A percentile compares a stretch with the other conserved stretches of the same genome.
Conservation (phyloP, 30 jellyfish, hydroid and myxozoan genomes). For the Pseudorhiza aurosa region DNA sequence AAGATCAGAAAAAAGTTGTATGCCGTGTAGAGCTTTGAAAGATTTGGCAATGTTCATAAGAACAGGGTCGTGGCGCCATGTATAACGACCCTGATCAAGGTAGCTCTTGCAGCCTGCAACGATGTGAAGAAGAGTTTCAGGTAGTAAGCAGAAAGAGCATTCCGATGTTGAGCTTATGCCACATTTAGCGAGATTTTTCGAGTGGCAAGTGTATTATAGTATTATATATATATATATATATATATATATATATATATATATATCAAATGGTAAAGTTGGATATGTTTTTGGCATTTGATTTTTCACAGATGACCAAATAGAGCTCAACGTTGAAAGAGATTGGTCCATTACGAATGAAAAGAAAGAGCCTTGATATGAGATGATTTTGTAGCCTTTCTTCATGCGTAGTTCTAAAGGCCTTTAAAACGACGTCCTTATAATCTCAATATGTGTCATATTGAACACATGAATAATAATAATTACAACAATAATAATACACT, state of each 20-base stretch:
- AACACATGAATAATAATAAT: no score
- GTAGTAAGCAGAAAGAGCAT: not conserved
- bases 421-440: not conserved
- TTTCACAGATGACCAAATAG: not conserved
- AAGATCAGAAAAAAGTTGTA: not conserved
- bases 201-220: no score
- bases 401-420: not conserved
- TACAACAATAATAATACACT: no score
- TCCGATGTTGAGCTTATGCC: not conserved
- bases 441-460: not conserved
- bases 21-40: not conserved
- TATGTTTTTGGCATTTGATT: not conserved
- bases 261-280: not conserved
- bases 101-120: constrained; percentile 1
- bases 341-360: not conserved
- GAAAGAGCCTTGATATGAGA: not conserved
- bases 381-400: not conserved
- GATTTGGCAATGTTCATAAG: not conserved
- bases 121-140: not conserved
- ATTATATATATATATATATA: no score
- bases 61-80: constrained; percentile 3
- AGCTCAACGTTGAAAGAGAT: not conserved
- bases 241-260: not conserved
- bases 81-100: not conserved
- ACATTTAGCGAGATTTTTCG: not conserved